These are phyloP conservation scores for Papilio helenus DNA, from an alignment of 1,140 invertebrate species.

Conservation along the genomic window DNA sequence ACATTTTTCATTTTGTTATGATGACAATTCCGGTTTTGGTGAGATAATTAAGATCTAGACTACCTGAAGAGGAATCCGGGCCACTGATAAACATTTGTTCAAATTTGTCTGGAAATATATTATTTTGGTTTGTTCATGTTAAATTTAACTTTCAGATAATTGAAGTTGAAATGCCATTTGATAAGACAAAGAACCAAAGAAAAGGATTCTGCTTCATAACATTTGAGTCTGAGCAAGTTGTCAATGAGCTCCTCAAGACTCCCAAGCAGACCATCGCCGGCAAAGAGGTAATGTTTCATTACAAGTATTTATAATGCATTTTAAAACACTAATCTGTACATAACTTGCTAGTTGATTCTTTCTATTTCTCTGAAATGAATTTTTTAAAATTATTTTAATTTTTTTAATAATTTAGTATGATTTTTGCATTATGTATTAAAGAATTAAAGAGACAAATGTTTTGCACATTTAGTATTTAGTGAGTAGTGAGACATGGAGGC, in stretches of 20 bases:
- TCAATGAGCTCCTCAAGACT: constrained; percentile 94
- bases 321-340: no score
- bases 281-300: constrained; percentile 88
- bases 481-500: constrained; percentile 62
- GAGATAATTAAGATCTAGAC: constrained; percentile 72
- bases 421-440: no score
- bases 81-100: constrained; percentile 63
- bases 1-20: constrained; percentile 50
- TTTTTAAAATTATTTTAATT: no score
- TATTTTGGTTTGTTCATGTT: constrained; percentile 20
- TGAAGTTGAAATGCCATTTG: constrained; percentile 97
- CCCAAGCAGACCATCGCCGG: constrained; percentile 96
- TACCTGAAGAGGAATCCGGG: constrained; percentile 74
- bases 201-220: constrained; percentile 98
- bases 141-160: constrained; percentile 88
- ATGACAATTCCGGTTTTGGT: constrained; percentile 80
- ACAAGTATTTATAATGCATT: background rate
- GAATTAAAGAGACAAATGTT: no score
- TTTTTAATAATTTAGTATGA: no score
- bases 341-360: no score
- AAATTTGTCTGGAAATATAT: background rate
- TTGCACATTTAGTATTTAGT: no score
- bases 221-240: constrained; percentile 96
- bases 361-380: no score
- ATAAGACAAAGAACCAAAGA: constrained; percentile 97